Evolutionary conservation across 1,140 invertebrate genomes (phyloP).

Genomic region (Ips nitidus): DNA sequence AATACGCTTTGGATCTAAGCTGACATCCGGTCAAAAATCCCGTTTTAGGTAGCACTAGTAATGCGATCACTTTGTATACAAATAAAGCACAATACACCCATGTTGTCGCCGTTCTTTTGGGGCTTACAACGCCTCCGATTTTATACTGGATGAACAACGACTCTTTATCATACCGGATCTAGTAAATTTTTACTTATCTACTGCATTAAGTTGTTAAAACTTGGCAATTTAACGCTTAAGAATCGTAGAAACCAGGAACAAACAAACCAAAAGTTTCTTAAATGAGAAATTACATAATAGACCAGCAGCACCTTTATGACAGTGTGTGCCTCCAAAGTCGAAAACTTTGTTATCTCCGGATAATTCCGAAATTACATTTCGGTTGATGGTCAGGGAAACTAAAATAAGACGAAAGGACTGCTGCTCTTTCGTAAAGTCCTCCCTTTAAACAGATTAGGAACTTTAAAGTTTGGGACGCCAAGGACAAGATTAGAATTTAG

Average conservation of each 20-base stretch:
- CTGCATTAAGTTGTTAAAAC: not conserved
- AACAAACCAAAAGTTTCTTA: not conserved
- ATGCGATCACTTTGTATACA: constrained; percentile 37
- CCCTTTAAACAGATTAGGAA: constrained; percentile 17
- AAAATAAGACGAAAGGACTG: constrained; percentile 11
- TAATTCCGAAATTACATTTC: constrained; percentile 20
- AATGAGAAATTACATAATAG: constrained; percentile 20
- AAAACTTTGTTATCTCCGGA: constrained; percentile 24
- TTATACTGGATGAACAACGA: not conserved
- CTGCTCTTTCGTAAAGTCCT: constrained; percentile 5
- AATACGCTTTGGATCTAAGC: constrained; percentile 23
- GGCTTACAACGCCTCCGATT: constrained; percentile 25
- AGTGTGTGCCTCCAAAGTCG: constrained; percentile 13
- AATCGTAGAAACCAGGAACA: not conserved
- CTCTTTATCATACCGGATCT: no score
- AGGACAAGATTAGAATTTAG: constrained; percentile 1
- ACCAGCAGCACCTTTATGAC: constrained; percentile 23
- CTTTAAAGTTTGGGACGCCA: constrained; percentile 10
- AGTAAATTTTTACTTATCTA: no score
- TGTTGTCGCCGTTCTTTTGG: constrained; percentile 10
- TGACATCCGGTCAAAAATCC: constrained; percentile 37
- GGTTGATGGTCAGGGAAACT: constrained; percentile 19
- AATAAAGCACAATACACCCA: constrained; percentile 32
- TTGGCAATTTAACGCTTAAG: not conserved
- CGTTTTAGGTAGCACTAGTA: constrained; percentile 18